Evolutionary conservation across 2,797 vertebrate species (phyloP).

Genomic region (Sebastiscus albofasciatus): DNA sequence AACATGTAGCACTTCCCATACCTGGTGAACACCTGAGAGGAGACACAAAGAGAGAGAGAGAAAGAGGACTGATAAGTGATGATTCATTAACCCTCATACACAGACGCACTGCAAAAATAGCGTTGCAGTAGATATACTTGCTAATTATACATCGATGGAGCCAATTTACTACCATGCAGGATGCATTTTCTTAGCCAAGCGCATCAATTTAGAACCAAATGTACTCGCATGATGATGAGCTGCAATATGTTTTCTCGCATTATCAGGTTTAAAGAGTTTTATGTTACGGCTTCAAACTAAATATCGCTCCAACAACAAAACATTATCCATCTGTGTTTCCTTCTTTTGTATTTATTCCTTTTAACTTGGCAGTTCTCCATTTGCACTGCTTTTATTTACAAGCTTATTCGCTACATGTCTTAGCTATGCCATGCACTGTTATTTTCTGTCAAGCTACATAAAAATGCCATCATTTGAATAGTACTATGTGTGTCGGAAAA

Average conservation of each 20-base stretch:
- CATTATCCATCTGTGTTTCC: not conserved
- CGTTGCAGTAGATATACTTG: not conserved
- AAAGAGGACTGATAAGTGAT: not conserved
- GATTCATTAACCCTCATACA: not conserved
- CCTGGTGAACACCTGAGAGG: slow-evolving; percentile 92
- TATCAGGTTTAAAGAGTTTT: not conserved
- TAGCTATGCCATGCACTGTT: not conserved
- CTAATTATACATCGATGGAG: not conserved
- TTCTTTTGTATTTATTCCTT: not conserved
- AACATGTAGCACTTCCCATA: slow-evolving; percentile 99
- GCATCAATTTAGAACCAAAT: not conserved
- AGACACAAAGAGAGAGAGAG: not conserved
- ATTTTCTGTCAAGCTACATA: not conserved
- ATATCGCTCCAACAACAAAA: not conserved
- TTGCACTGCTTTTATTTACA: not conserved
- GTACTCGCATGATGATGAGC: not conserved
- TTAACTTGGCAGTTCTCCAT: not conserved
- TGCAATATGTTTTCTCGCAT: not conserved
- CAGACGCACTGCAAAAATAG: not conserved
- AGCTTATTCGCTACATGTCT: no score
- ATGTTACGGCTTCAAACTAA: not conserved
- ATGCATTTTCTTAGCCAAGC: not conserved
- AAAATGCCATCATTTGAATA: not conserved
- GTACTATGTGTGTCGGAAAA: not conserved
- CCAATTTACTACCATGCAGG: not conserved